A percentile compares a stretch with the other conserved stretches of the same genome.
Conservation (phyloP, 1,140 invertebrate species). For the Drosophila santomea region DNA sequence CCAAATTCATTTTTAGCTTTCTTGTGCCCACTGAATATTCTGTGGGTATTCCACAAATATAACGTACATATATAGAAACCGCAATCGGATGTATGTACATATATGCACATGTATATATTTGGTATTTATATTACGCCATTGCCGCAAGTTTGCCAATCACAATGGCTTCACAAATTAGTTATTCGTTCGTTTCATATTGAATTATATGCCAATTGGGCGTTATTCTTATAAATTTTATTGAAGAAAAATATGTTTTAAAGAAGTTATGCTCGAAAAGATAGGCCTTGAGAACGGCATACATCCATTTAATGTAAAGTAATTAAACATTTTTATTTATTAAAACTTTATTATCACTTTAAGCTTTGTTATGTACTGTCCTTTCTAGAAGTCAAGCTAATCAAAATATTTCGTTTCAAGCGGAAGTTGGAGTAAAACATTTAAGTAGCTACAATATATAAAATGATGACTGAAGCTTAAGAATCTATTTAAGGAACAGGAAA, state of each 20-base stretch:
- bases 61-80: constrained; percentile 26
- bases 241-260: not conserved
- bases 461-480: not conserved
- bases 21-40: constrained; percentile 33
- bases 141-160: constrained; percentile 13
- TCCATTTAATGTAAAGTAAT: not conserved
- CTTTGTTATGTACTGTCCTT: not conserved
- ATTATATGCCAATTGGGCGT: constrained; percentile 37
- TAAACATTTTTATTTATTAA: constrained; percentile 1
- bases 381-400: not conserved
- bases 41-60: constrained; percentile 22
- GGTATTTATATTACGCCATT: constrained; percentile 41
- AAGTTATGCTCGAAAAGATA: too few relatives aligned
- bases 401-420: not conserved
- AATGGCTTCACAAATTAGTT: constrained; percentile 53
- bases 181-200: constrained; percentile 41
- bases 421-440: not conserved
- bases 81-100: constrained; percentile 27
- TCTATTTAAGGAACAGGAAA: constrained; percentile 33
- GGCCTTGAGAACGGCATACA: not conserved
- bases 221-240: constrained; percentile 29
- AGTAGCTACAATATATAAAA: not conserved
- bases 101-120: constrained; percentile 27
- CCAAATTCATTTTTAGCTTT: constrained; percentile 64
- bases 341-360: not conserved